Evolutionary conservation across 1,140 invertebrate species (phyloP).

Genomic region (Drosophila parabipectinata): DNA sequence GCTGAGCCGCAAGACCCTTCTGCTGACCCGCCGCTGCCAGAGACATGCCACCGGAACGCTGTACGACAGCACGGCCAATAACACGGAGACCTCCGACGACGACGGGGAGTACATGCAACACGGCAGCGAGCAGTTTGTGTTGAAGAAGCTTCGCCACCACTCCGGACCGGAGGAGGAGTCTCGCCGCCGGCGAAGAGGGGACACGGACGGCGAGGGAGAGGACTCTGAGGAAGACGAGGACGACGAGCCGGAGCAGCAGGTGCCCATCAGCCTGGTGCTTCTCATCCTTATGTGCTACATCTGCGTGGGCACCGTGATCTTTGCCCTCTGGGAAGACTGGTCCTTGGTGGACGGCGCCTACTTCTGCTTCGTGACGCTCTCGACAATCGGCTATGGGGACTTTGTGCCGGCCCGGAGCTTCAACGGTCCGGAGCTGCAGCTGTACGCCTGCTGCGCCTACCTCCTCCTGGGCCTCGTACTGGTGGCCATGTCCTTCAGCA

Average conservation of each 20-base stretch:
- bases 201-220: slow-evolving; percentile 12
- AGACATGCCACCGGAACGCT: slow-evolving; percentile 55
- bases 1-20: slow-evolving; percentile 68
- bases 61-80: slow-evolving; percentile 65
- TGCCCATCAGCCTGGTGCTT: slow-evolving; percentile 90
- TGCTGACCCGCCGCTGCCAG: slow-evolving; percentile 67
- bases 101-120: slow-evolving; percentile 69
- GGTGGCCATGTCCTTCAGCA: slow-evolving; percentile 96
- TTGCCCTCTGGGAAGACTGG: slow-evolving; percentile 91
- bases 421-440: slow-evolving; percentile 88
- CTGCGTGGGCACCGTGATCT: slow-evolving; percentile 88
- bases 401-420: slow-evolving; percentile 89
- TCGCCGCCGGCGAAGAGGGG: slow-evolving; percentile 3
- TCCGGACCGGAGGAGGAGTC: slow-evolving; percentile 20
- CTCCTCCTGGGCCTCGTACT: slow-evolving; percentile 94
- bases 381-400: slow-evolving; percentile 94
- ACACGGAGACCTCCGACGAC: slow-evolving; percentile 75
- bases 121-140: slow-evolving; percentile 72
- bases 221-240: slow-evolving; percentile 47
- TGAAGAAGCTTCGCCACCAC: slow-evolving; percentile 56
- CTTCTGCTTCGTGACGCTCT: slow-evolving; percentile 94
- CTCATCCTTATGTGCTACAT: slow-evolving; percentile 89
- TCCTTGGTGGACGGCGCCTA: slow-evolving; percentile 93
- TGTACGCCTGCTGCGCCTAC: slow-evolving; percentile 94
- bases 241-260: slow-evolving; percentile 84